Evolutionary conservation across 2,113 vertebrate species (phyloP), one percentile per base, ranked within the genome.

Genomic region (Pipa parva): DNA sequence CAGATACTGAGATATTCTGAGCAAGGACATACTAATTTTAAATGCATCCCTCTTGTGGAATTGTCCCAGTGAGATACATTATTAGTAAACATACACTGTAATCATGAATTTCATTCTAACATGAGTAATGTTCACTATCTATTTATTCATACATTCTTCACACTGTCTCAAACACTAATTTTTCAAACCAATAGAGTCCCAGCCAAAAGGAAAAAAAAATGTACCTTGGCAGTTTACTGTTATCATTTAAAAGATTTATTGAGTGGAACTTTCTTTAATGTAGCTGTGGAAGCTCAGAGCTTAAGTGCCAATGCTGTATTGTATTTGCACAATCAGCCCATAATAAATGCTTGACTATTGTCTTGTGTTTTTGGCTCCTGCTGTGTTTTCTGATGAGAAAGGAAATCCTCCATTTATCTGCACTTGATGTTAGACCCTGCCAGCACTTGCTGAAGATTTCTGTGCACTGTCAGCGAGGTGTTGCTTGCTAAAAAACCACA

Each of bases 241-340:
- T 70, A 70, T 70, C 57, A 70, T 70, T 70, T 70, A 60, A 25
- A 36, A 70, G 66, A 70, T 70, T 70, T 70, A 70, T 70, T 54
- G 66, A 54, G 66, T 70, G 66, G 66, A 70, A 70, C 66, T 70
- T 42, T 54, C 66, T 70, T 70, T 70, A 70, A 70, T 70, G 66
- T 61, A 54, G 58, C 66, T 61, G 48, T 61, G 57, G 54, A 70
- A 61, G 66, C 66, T 46, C 66, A 61, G 33, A 61, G 66, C 58
- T 45, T 61, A 70, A 70, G 66, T 70, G 58, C 66, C 58, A 61
- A 52, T n/a, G 58, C 58, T 54, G 66, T 61, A 70, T 52, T 70
- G 66, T 54, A 70, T 70, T 70, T 70, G 66, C 57, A 70, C 66
- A 70, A 70, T 70, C 66, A 70, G 66, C 66, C 24, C 27, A 54